Evolutionary conservation across 2,888 invertebrate species (phyloP), one percentile per base, ranked within the genome.

Genomic region (Polietes domitor): DNA sequence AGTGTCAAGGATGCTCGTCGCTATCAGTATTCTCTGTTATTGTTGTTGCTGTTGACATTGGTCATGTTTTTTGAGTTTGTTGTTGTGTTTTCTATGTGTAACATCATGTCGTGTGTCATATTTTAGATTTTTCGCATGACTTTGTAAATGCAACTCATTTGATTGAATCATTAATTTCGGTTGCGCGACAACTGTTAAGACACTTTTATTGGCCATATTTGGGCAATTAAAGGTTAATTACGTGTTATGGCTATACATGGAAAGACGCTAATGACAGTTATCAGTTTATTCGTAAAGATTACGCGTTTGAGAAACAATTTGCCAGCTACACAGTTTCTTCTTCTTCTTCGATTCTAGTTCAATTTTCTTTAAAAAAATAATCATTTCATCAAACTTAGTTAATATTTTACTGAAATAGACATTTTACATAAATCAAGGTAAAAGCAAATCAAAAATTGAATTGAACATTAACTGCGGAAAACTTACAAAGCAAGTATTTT

Each of bases 1-100:
- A 68, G 24, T 68, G 47, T 47, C 68, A 43, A 47, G 68, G 68
- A 19, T 32, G 12, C 4, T 47, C 21, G 21, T 68, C 26, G n/a
- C n/a, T 24, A 15, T 28, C 28, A 61, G 15, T 61, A 32, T 32
- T 32, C 32, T 7, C 3, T 5, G 5, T n/a, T n/a, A n/a, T n/a
- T n/a, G 3, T 32, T 32, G 3, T 32, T 32, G 32, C 7, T 32
- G 32, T 63, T 28, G 17, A 37, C 17, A 32, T 63, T 65, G 65
- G 12, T 32, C n/a, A 24, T 15, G n/a, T 63, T 19, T 65, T 65
- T 65, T 65, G 9, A 3, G 17, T n/a, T 12, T n/a, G n/a, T n/a
- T n/a, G n/a, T 32, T 32, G 32, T 32, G 9, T 32, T 32, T 32
- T 32, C 9, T 32, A 6, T 32, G 32, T 47, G n/a, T n/a, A 47